These are phyloP conservation scores for Cephus runcator DNA, from an alignment of 2,888 invertebrate species.

Conservation along the genomic window DNA sequence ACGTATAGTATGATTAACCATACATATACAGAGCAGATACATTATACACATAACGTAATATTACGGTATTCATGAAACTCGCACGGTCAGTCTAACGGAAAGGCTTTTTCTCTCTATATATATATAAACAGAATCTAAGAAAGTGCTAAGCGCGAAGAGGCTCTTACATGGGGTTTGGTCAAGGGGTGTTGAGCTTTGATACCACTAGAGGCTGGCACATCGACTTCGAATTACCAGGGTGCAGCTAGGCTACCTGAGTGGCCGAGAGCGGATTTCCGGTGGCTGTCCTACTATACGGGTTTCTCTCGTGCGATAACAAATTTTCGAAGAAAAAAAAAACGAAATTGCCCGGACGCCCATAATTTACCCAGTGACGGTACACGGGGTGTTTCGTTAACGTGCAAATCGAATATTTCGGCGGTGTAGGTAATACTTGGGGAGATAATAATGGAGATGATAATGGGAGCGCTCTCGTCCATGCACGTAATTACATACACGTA, in stretches of 20 bases:
- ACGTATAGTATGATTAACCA: too few relatives aligned
- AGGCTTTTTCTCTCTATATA: not conserved
- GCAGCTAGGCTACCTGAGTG: slow-evolving; percentile 15
- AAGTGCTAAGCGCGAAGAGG: not conserved
- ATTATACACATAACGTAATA: too few relatives aligned
- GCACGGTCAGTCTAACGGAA: too few relatives aligned
- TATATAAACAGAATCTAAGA: not conserved
- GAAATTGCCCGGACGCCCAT: not conserved
- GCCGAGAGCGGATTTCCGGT: slow-evolving; percentile 39
- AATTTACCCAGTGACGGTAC: not conserved
- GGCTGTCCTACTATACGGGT: not conserved
- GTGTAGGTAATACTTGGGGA: not conserved
- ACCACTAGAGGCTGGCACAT: slow-evolving; percentile 29
- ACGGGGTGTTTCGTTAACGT: not conserved
- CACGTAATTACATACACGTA: not conserved
- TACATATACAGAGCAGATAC: too few relatives aligned
- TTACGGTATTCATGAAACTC: too few relatives aligned
- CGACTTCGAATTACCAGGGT: slow-evolving; percentile 45
- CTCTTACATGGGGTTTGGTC: not conserved
- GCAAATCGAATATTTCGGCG: not conserved
- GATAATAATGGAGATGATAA: not conserved
- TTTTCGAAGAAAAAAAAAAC: not conserved
- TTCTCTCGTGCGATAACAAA: not conserved
- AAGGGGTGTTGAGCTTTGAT: slow-evolving; percentile 33
- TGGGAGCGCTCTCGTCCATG: not conserved